These are phyloP conservation scores for Rotaria magnacalcarata DNA, from an alignment of 2,888 invertebrate genomes.

Conservation along the genomic window DNA sequence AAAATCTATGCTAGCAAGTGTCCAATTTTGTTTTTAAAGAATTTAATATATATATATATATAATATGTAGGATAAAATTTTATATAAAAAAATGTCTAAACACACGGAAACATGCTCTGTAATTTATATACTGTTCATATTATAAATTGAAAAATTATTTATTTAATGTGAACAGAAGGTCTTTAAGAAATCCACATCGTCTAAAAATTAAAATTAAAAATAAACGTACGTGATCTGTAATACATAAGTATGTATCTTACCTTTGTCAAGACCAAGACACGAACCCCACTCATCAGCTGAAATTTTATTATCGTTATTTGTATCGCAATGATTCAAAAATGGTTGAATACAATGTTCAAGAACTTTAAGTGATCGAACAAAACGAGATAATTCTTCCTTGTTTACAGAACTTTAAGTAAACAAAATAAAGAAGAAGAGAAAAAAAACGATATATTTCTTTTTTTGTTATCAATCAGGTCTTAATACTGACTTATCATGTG, in stretches of 20 bases:
- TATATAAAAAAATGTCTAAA: background rate
- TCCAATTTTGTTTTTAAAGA: too few relatives aligned
- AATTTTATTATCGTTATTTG: constrained; percentile 80
- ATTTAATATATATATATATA: background rate
- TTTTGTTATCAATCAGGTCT: background rate
- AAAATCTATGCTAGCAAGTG: too few relatives aligned
- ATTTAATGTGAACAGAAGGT: constrained; percentile 25
- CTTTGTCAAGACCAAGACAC: constrained; percentile 56
- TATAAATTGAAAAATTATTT: background rate
- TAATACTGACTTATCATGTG: constrained; percentile 47
- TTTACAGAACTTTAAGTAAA: constrained; percentile 69
- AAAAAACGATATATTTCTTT: background rate
- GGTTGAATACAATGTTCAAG: constrained; percentile 96
- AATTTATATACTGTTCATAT: background rate
- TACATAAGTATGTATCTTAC: background rate
- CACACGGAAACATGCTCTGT: background rate
- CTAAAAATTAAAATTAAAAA: background rate
- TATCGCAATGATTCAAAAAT: constrained; percentile 85
- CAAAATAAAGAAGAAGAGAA: background rate
- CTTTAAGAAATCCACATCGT: background rate
- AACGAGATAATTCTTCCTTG: constrained; percentile 88
- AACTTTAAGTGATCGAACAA: constrained; percentile 85
- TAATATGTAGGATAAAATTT: background rate
- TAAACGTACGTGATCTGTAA: background rate
- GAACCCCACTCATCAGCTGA: constrained; percentile 84